Base-by-base conservation (phyloP, 2,888 invertebrate genomes). In the Melieria picta region DNA sequence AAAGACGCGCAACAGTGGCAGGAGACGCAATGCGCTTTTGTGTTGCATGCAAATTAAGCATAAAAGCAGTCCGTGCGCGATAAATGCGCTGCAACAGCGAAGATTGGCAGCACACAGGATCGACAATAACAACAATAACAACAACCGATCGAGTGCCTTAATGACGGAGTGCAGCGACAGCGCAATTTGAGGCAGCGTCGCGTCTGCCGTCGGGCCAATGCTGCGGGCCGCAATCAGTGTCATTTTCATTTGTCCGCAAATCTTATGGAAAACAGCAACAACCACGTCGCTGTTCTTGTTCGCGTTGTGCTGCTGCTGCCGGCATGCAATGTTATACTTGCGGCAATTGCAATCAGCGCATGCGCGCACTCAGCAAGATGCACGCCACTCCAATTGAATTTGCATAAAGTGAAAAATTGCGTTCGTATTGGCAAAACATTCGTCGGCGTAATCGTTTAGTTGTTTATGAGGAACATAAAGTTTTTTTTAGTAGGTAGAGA, bases 211-310 rank as follows among this genome's bases (percentile, higher is more conserved):
- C 58, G 48, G 13, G 10, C 56, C 42, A 42, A 52, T 16, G 66
- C 63, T 43, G 9, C 42, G 55, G 60, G 73, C 50, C 16, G 52
- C 72, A 74, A 72, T 74, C 74, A 74, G 74, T 74, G 74, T 74
- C 74, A 74, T 74, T 74, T 74, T 69, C 74, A 72, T 74, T 74
- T 74, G 69, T 67, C 67, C 72, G 65, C 72, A 74, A 30, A 74
- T 72, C 67, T 71, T 67, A 58, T 61, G 45, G 52, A 45, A 67
- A 67, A 67, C 50, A 7, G 61, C 57, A 67, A 67, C 52, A 67
- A 67, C 61, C 67, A 16, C 43, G 2, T 30, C 30, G 47, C 58
- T 57, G 13, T 43, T 48, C 42, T 7, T 57, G 47, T 9, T 10
- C 45, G 45, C 10, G 7, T 4, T 55, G 9, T 55, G 42, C 10